These are phyloP conservation scores for Cyclopterus lumpus DNA, from an alignment of 2,797 vertebrate species.

Conservation along the genomic window DNA sequence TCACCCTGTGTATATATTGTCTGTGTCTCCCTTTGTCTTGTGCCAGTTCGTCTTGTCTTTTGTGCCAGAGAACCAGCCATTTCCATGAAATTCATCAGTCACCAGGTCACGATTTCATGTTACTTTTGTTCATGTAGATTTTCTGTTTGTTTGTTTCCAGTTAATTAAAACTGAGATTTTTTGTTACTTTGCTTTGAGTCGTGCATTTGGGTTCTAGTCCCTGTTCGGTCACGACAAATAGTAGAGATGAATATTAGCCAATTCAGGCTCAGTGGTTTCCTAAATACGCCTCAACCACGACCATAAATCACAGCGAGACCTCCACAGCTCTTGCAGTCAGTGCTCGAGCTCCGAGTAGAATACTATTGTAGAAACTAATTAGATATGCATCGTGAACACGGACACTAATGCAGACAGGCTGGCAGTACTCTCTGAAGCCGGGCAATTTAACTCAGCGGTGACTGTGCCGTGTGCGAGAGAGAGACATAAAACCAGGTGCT, in stretches of 20 bases:
- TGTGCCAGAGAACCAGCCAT: too few relatives aligned
- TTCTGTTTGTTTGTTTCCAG: too few relatives aligned
- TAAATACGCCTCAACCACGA: conserved; percentile 37
- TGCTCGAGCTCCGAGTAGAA: conserved; percentile 58
- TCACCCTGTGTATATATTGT: too few relatives aligned
- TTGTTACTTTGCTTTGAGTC: too few relatives aligned
- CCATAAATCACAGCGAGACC: conserved; percentile 68
- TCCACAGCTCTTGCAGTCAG: conserved; percentile 45
- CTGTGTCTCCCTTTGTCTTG: too few relatives aligned
- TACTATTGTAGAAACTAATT: conserved; percentile 66
- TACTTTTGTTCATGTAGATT: too few relatives aligned
- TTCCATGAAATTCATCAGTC: too few relatives aligned
- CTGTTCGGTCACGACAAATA: too few relatives aligned
- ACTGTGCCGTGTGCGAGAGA: conserved; percentile 58
- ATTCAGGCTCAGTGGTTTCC: conserved; percentile 39
- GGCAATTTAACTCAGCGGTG: conserved; percentile 65
- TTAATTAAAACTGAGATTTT: too few relatives aligned
- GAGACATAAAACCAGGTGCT: conserved; percentile 62
- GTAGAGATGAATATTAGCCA: conserved; percentile 23
- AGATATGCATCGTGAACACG: conserved; percentile 68
- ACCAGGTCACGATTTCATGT: too few relatives aligned
- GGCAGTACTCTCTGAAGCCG: conserved; percentile 51
- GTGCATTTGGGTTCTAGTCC: too few relatives aligned
- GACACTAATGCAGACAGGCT: conserved; percentile 54
- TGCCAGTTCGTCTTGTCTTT: too few relatives aligned